Base-by-base conservation (phyloP, 2,113 vertebrate genomes). In the Octodon degus region DNA sequence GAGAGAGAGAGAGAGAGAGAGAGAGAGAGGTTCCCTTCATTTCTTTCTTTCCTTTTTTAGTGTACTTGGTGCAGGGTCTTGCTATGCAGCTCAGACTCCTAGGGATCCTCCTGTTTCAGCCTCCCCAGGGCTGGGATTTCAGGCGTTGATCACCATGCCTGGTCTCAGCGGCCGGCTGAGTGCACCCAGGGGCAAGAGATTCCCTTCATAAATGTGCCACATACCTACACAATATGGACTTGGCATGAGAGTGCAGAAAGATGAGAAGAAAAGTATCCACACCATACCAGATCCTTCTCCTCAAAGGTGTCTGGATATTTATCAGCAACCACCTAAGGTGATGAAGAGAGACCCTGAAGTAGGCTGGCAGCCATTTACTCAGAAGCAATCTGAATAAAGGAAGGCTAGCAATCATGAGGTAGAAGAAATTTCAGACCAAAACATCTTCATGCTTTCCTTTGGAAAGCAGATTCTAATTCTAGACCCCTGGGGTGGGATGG, bases 321-420 rank as follows among this genome's bases (percentile, higher is more conserved):
- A 24, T 13, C 50, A 79, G 34, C 53, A n/a, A 60, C n/a, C 2
- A 55, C 60, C 0, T 14, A n/a, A 53, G 24, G 9, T 1, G 5
- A 9, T 17, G 30, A 24, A 55, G 2, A 10, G 0, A n/a, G 24
- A 5, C 2, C 37, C 25, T 1, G 19, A 58, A 67, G 37, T 30
- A 89, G 80, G 50, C 67, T 0, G 0, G 53, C 4, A 25, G 30
- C 77, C 25, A 37, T 1, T 16, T 89, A 47, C n/a, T 89, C n/a
- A 74, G 11, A 87, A 77, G 62, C 13, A n/a, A 65, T 53, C 10
- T 68, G 37, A 87, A 70, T 19, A 47, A 60, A 93, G 63, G 3
- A 88, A 63, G 89, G 14, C 65, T 50, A 2, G 32, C 40, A 22
- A 16, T 6, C 10, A 58, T 25, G 20, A 53, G 9, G 25, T 25